Base-by-base conservation (phyloP, 2,113 vertebrate species). In the Mola mola region DNA sequence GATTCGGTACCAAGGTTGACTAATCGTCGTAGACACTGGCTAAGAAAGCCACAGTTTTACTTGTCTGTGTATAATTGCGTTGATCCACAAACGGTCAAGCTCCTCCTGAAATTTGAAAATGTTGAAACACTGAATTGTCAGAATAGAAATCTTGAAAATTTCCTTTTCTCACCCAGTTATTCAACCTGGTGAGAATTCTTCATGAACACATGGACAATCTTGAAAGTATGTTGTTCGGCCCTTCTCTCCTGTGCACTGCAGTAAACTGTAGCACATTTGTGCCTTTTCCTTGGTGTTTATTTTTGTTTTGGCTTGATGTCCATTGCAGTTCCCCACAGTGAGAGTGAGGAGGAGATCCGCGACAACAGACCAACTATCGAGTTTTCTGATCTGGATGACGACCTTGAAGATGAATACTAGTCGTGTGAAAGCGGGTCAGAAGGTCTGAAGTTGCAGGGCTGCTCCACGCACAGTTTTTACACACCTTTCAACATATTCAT, bases 121-220 rank as follows among this genome's bases (percentile, higher is more conserved):
- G 44, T 75, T 33, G 16, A 12, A 15, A 8, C 47, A 6, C 43
- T 59, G 21, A 55, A 48, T n/a, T 67, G 29, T 11, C 15, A n/a
- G 11, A 47, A 10, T 31, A 49, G 7, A 60, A 42, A 49, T 34
- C 42, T 73, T 80, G 24, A 67, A 73, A 50, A 50, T 56, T 79
- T 71, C 73, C 71, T 48, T 94, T 87, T 94, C 93, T 94, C 93
- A 92, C 73, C 68, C 74, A 98, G 97, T 96, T 98, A 90, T 96
- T 98, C 94, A 96, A 96, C 93, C 94, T 99, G 94, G 95, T 95
- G 92, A 96, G 95, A 94, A 95, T 95, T 90, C 96, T 98, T 93
- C 95, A 98, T 79, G 95, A 96, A 91, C 95, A 98, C 94, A 96
- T 97, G 95, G 96, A 98, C 94, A 95, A 94, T 94, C 94, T 96